Conservation (phyloP, 2,888 invertebrate genomes). For the Anarsia innoxiella region DNA sequence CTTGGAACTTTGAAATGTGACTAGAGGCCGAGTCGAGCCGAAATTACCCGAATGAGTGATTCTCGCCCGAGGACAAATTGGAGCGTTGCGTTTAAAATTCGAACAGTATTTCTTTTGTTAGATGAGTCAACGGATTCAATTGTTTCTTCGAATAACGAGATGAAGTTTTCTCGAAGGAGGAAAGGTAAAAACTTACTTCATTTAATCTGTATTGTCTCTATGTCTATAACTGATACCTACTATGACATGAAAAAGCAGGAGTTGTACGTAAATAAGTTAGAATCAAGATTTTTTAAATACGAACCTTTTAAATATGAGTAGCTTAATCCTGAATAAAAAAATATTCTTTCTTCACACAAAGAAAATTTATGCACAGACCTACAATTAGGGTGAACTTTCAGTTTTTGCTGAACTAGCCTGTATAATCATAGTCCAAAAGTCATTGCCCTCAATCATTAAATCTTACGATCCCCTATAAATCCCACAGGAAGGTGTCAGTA, state of each 20-base stretch:
- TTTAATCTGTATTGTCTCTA: no score
- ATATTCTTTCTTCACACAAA: neutral
- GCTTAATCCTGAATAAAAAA: no score
- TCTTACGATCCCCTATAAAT: slow-evolving; percentile 34
- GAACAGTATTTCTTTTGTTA: slow-evolving; percentile 11
- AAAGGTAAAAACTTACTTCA: no score
- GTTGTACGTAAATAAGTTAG: no score
- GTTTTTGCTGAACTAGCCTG: neutral
- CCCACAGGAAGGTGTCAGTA: slow-evolving; percentile 59
- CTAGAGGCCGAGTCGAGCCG: slow-evolving; percentile 32
- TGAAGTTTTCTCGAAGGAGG: no score
- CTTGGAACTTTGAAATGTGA: slow-evolving; percentile 47
- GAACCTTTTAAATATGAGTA: no score
- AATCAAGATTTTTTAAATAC: no score
- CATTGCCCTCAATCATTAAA: slow-evolving; percentile 18
- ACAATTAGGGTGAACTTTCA: no score
- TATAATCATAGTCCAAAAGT: slow-evolving; percentile 5
- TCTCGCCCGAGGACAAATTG: slow-evolving; percentile 33
- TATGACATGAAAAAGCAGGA: no score
- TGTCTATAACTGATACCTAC: no score
- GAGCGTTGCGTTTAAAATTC: slow-evolving; percentile 17
- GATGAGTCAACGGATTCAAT: slow-evolving; percentile 19
- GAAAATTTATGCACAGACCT: neutral
- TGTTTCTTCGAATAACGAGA: no score
- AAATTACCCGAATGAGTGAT: slow-evolving; percentile 27